Evolutionary conservation across 2,888 invertebrate species (phyloP).

Genomic region (Eristalinus sepulchralis): DNA sequence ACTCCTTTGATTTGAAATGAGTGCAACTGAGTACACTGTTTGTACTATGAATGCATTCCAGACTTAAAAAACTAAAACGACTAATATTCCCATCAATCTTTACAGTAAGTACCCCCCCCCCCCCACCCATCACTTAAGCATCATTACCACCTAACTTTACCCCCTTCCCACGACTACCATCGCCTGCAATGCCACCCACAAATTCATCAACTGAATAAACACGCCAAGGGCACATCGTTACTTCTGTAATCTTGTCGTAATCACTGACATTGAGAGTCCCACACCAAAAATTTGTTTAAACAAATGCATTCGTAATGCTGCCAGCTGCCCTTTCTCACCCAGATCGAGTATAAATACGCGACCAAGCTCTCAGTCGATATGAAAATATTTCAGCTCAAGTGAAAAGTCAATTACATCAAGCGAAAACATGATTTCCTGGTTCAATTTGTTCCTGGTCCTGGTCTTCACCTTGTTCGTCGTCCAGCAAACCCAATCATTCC

Average conservation of each 20-base stretch:
- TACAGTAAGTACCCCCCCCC: too few relatives aligned
- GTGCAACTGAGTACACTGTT: too few relatives aligned
- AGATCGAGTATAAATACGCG: constrained; percentile 16
- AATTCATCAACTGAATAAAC: not conserved
- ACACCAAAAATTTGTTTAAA: not conserved
- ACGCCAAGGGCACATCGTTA: not conserved
- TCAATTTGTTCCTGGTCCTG: constrained; percentile 25
- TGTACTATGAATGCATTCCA: too few relatives aligned
- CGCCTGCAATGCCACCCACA: not conserved
- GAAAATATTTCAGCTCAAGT: not conserved
- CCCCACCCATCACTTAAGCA: too few relatives aligned
- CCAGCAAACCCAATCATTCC: constrained; percentile 6
- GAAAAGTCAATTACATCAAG: not conserved
- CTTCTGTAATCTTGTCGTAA: not conserved
- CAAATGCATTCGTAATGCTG: not conserved
- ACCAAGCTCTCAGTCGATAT: not conserved
- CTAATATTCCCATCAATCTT: too few relatives aligned
- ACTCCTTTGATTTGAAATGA: too few relatives aligned
- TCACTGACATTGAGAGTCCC: not conserved
- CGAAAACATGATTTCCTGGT: constrained; percentile 25
- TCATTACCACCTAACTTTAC: too few relatives aligned
- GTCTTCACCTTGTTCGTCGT: constrained; percentile 22
- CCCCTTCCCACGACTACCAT: not conserved
- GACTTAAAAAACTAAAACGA: too few relatives aligned
- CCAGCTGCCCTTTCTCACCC: not conserved